These are phyloP conservation scores for Tryphoninae sp. DNA, from an alignment of 2,888 invertebrate species.

Conservation along the genomic window DNA sequence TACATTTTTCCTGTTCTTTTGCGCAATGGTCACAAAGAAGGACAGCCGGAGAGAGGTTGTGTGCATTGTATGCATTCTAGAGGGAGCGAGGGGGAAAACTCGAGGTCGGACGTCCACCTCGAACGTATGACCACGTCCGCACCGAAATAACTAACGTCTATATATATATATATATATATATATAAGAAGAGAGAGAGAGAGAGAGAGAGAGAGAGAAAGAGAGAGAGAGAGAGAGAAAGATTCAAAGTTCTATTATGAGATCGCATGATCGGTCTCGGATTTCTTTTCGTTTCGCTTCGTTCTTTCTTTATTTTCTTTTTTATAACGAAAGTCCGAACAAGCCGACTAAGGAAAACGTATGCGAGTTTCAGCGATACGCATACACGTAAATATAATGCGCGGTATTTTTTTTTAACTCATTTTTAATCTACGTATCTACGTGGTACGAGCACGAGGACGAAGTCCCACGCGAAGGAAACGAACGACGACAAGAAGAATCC, in stretches of 20 bases:
- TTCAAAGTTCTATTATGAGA: slow-evolving; percentile 33
- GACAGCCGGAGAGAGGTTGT: slow-evolving; percentile 1
- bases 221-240: neutral
- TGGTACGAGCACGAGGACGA: slow-evolving; percentile 29
- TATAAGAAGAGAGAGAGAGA: neutral
- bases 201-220: no score
- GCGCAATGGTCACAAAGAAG: slow-evolving; percentile 64
- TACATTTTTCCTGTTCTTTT: slow-evolving; percentile 70
- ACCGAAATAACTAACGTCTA: slow-evolving; percentile 1
- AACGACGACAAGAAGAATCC: slow-evolving; percentile 37
- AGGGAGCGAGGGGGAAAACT: slow-evolving; percentile 23
- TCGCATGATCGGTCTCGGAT: slow-evolving; percentile 42
- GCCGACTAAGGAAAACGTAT: slow-evolving; percentile 31
- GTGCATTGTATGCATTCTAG: slow-evolving; percentile 64
- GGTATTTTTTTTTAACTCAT: slow-evolving; percentile 14
- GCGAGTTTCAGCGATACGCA: neutral
- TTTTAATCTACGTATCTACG: neutral
- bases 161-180: slow-evolving; percentile 10
- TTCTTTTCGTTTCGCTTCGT: slow-evolving; percentile 23
- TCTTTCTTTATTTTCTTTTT: slow-evolving; percentile 2
- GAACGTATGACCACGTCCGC: slow-evolving; percentile 41
- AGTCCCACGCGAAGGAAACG: slow-evolving; percentile 46
- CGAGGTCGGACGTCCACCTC: slow-evolving; percentile 64
- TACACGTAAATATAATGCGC: neutral
- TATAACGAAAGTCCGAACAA: slow-evolving; percentile 20